These are phyloP conservation scores for Microtus ochrogaster DNA, from an alignment of 2,113 vertebrate genomes.

Conservation along the genomic window DNA sequence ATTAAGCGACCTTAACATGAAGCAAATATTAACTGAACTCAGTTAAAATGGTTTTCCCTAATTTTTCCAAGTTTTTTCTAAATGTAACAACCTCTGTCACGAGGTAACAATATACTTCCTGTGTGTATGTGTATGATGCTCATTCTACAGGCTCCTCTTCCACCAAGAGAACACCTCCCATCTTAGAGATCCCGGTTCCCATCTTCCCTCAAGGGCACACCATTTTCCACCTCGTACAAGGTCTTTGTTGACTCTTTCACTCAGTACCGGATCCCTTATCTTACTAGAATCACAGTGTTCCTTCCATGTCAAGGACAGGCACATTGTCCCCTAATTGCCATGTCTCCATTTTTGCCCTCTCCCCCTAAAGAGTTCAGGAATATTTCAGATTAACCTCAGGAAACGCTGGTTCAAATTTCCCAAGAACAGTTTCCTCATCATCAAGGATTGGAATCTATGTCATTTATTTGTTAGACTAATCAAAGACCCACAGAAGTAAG, in stretches of 20 bases:
- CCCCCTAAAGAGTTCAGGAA: not conserved
- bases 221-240: not conserved
- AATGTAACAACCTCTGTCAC: not conserved
- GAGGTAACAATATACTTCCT: not conserved
- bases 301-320: not conserved
- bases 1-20: not conserved
- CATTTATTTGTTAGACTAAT: not conserved
- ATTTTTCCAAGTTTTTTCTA: conserved; percentile 7
- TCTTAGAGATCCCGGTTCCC: not conserved
- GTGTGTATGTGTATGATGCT: not conserved
- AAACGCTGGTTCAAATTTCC: not conserved
- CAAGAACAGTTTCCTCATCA: not conserved
- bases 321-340: not conserved
- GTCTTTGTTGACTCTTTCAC: not conserved
- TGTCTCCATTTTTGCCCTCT: not conserved
- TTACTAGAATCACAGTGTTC: not conserved
- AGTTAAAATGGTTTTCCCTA: not conserved
- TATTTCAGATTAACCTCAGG: not conserved
- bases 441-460: not conserved
- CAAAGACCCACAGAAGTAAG: not conserved
- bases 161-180: not conserved
- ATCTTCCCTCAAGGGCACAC: not conserved
- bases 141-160: not conserved
- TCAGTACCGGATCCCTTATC: not conserved
- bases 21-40: not conserved